phyloP scores from a whole-genome alignment of 2,797 vertebrate species.

The Lagodon rhomboides region DNA sequence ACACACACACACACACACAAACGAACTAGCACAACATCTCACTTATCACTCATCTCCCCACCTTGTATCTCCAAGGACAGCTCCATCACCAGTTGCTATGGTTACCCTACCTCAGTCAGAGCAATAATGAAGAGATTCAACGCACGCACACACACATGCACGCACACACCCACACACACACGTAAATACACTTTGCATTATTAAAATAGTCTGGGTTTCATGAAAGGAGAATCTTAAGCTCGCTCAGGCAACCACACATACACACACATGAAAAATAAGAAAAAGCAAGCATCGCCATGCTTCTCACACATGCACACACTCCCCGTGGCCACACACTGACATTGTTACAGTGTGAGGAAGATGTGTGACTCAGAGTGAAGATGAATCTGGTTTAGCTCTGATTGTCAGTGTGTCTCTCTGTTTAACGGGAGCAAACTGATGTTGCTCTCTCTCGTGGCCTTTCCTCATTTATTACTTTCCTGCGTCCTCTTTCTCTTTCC shows the following conservation, averaged over 20 bases:
- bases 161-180: constrained; percentile 19
- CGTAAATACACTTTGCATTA: constrained; percentile 55
- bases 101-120: constrained; percentile 73
- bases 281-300: constrained; percentile 22
- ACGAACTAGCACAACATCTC: constrained; percentile 43
- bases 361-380: constrained; percentile 41
- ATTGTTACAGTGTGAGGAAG: constrained; percentile 38
- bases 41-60: constrained; percentile 70
- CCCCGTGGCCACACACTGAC: background rate
- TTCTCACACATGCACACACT: constrained; percentile 28
- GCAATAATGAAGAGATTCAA: constrained; percentile 62
- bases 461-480: constrained; percentile 2
- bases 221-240: constrained; percentile 31
- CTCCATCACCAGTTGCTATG: constrained; percentile 83
- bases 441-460: constrained; percentile 3
- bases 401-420: constrained; percentile 24
- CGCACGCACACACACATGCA: constrained; percentile 26
- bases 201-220: constrained; percentile 61
- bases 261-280: constrained; percentile 16
- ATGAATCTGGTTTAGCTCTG: constrained; percentile 41
- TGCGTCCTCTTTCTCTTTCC: background rate
- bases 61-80: constrained; percentile 77
- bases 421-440: constrained; percentile 24
- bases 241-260: constrained; percentile 3
- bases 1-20: constrained; percentile 31